Conservation (phyloP, 1,140 invertebrate species). For the Steinernema feltiae region DNA sequence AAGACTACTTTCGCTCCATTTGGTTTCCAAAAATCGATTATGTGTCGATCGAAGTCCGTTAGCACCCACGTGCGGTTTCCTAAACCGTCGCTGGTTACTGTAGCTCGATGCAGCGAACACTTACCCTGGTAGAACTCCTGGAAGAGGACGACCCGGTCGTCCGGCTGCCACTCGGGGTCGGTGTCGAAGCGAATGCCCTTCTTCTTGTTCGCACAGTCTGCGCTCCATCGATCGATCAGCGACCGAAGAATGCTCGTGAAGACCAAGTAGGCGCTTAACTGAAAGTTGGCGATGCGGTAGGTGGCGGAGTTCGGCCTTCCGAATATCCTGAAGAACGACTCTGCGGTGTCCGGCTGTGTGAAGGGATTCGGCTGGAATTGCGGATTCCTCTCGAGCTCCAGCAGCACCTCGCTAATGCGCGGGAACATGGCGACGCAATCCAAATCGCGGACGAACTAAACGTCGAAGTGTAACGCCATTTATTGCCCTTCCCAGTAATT, state of each 20-base stretch:
- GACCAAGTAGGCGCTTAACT: conserved; percentile 44
- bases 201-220: conserved; percentile 30
- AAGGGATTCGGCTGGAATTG: conserved; percentile 24
- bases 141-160: conserved; percentile 48
- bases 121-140: conserved; percentile 41
- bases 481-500: conserved; percentile 3
- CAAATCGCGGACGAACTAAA: conserved; percentile 24
- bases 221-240: conserved; percentile 35
- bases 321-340: conserved; percentile 33
- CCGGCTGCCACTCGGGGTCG: conserved; percentile 50
- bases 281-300: conserved; percentile 35
- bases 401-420: conserved; percentile 11
- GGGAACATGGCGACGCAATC: conserved; percentile 16
- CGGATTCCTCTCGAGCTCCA: conserved; percentile 14
- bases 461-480: not conserved
- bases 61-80: conserved; percentile 51
- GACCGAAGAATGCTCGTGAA: conserved; percentile 36
- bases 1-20: conserved; percentile 45
- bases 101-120: too few relatives aligned
- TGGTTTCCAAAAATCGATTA: conserved; percentile 43
- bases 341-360: not conserved
- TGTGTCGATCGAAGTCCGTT: conserved; percentile 45
- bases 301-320: conserved; percentile 33
- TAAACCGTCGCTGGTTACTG: conserved; percentile 17
- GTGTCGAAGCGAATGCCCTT: conserved; percentile 44